Percentiles rank a stretch among this genome's conserved stretches.
Evolutionary conservation across 2,888 invertebrate genomes (phyloP).

Genomic region (Plemyria rubiginata): DNA sequence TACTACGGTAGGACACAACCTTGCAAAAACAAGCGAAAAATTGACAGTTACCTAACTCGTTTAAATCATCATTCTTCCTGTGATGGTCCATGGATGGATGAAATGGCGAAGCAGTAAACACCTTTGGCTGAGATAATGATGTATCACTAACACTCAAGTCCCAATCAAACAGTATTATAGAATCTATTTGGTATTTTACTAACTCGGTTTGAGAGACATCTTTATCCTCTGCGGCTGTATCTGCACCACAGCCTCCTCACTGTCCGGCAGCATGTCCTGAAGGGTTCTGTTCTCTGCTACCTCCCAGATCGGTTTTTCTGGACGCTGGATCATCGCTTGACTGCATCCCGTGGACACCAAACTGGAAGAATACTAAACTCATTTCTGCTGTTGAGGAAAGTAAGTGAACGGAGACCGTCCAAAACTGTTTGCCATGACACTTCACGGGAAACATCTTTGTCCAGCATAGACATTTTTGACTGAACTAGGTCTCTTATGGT

Average conservation of each 20-base stretch:
- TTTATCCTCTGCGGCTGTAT: constrained; percentile 87
- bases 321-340: constrained; percentile 69
- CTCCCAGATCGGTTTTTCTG: constrained; percentile 63
- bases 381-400: not conserved
- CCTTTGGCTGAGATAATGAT: too few relatives aligned
- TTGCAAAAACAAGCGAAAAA: too few relatives aligned
- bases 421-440: not conserved
- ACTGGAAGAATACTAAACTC: constrained; percentile 47
- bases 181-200: constrained; percentile 44
- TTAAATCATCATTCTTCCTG: too few relatives aligned
- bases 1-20: too few relatives aligned
- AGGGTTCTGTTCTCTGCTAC: constrained; percentile 74
- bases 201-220: constrained; percentile 86
- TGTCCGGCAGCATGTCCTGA: constrained; percentile 75
- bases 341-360: constrained; percentile 70
- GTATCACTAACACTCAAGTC: too few relatives aligned
- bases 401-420: not conserved
- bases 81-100: too few relatives aligned
- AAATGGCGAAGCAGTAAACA: too few relatives aligned
- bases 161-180: too few relatives aligned
- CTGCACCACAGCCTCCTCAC: constrained; percentile 83
- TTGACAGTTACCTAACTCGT: too few relatives aligned
- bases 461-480: too few relatives aligned
- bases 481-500: too few relatives aligned
- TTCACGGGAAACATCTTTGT: not conserved